These are phyloP conservation scores for Pseudomyrmex cubaensis DNA, from an alignment of 1,140 invertebrate genomes.

Conservation along the genomic window DNA sequence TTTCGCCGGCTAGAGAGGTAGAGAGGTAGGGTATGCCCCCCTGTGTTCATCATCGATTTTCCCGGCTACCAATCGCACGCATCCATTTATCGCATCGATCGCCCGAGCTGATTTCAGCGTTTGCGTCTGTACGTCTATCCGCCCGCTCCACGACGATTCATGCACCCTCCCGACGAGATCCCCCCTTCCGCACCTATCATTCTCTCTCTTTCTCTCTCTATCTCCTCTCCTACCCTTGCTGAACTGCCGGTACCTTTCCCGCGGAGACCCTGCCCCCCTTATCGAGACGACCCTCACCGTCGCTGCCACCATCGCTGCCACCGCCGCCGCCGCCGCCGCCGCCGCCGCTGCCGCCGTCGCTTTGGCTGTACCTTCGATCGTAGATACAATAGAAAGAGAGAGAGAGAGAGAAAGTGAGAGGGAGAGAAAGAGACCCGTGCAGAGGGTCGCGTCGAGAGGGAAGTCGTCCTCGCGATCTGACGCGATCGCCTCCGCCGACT, in stretches of 20 bases:
- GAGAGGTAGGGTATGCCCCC: slow-evolving; percentile 80
- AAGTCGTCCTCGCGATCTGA: slow-evolving; percentile 10
- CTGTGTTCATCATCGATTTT: slow-evolving; percentile 84
- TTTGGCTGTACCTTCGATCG: slow-evolving; percentile 58
- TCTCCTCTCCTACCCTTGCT: neutral
- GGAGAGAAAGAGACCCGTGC: slow-evolving; percentile 37
- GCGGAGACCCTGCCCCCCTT: slow-evolving; percentile 48
- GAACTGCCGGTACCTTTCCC: slow-evolving; percentile 50
- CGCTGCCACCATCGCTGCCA: neutral
- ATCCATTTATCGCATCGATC: slow-evolving; percentile 86
- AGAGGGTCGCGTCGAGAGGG: slow-evolving; percentile 49
- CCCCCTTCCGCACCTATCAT: slow-evolving; percentile 5
- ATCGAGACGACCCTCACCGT: slow-evolving; percentile 38
- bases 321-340: neutral
- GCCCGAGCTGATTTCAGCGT: slow-evolving; percentile 83
- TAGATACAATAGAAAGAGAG: slow-evolving; percentile 52
- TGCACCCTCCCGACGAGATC: slow-evolving; percentile 59
- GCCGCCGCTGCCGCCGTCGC: slow-evolving; percentile 16
- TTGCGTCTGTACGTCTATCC: slow-evolving; percentile 80
- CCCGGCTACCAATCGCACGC: slow-evolving; percentile 85
- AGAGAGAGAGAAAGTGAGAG: neutral
- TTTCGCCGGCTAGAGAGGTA: slow-evolving; percentile 65
- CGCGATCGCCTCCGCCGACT: slow-evolving; percentile 3
- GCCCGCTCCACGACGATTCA: slow-evolving; percentile 70
- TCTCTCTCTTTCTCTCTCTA: slow-evolving; percentile 20